These are phyloP conservation scores for Nephrotoma appendiculata DNA, from an alignment of 2,888 invertebrate genomes.

Conservation along the genomic window DNA sequence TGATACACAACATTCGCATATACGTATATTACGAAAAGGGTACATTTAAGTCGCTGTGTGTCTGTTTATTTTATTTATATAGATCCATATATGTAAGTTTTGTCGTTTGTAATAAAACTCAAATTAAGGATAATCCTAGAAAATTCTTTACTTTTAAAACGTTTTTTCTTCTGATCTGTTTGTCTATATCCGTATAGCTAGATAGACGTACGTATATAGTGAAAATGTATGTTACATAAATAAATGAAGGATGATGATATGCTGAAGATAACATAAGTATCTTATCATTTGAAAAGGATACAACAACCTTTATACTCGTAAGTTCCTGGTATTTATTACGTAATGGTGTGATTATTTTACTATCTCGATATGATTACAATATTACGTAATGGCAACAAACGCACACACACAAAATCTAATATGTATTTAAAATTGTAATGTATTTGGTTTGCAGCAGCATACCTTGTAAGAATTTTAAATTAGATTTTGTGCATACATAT, in stretches of 20 bases:
- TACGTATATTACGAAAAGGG: neutral
- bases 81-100: neutral
- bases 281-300: neutral
- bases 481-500: neutral
- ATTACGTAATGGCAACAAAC: neutral
- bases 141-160: neutral
- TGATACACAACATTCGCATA: neutral
- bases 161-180: neutral
- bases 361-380: neutral
- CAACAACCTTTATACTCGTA: neutral
- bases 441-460: neutral
- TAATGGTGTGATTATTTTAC: neutral
- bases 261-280: neutral
- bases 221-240: neutral
- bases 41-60: neutral
- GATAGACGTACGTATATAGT: neutral
- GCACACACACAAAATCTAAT: too few relatives aligned
- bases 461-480: neutral
- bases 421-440: too few relatives aligned
- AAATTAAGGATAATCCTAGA: neutral
- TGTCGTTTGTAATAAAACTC: neutral
- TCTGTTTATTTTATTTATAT: neutral
- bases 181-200: neutral
- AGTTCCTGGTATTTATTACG: neutral
- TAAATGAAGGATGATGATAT: neutral